phyloP scores from a whole-genome alignment of 2,113 vertebrate genomes.

The Rattus rattus region DNA sequence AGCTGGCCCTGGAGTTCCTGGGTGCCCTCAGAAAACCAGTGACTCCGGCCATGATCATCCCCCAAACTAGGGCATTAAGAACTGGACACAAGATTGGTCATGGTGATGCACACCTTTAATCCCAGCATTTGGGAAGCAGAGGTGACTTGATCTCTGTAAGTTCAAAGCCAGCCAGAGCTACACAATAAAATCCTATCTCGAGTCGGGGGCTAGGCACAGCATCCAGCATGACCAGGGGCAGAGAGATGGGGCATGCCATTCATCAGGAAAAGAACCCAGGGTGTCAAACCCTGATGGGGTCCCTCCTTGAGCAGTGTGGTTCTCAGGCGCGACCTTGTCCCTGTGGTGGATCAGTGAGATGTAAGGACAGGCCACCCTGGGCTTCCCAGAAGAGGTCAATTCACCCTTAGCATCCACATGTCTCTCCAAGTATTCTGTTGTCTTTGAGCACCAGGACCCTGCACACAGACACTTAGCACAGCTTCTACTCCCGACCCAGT shows the following conservation, averaged over 20 bases:
- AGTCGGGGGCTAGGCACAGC: neutral
- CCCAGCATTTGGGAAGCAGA: neutral
- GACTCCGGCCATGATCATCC: too few species aligned
- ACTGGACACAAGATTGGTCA: neutral
- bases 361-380: neutral
- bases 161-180: neutral
- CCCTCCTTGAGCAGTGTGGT: neutral
- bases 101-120: neutral
- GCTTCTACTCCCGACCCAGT: neutral
- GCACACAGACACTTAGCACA: fast-evolving
- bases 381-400: neutral
- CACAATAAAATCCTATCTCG: neutral
- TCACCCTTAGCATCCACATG: fast-evolving
- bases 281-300: neutral
- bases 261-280: fast-evolving
- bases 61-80: fast-evolving
- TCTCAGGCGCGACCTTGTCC: neutral
- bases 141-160: neutral
- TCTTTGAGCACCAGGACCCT: fast-evolving
- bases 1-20: neutral
- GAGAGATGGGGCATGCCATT: too few species aligned
- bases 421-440: fast-evolving
- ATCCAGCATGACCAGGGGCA: neutral
- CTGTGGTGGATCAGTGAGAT: too few species aligned
- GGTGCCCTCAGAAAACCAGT: neutral